Evolutionary conservation across 2,888 invertebrate species (phyloP).

Genomic region (Biston betularia): DNA sequence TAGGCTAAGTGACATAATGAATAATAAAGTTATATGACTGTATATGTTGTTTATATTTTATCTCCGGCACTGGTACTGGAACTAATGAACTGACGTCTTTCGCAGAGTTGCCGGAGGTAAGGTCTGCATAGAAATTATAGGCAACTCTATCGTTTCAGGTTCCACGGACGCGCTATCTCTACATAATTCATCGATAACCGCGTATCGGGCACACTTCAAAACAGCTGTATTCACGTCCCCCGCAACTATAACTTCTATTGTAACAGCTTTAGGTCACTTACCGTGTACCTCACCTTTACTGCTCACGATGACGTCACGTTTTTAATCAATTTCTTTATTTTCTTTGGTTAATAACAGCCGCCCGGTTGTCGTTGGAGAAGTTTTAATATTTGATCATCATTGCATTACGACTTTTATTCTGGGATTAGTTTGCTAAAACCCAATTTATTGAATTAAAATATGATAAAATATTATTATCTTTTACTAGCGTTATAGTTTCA

Average conservation of each 20-base stretch:
- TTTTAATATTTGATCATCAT: slow-evolving; percentile 13
- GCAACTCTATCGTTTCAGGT: slow-evolving; percentile 10
- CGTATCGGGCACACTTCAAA: slow-evolving; percentile 36
- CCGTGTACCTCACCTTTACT: slow-evolving; percentile 3
- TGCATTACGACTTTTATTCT: slow-evolving; percentile 3
- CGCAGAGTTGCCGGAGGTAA: too few species aligned
- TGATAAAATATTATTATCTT: too few species aligned
- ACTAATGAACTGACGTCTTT: too few species aligned
- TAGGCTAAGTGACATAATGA: too few species aligned
- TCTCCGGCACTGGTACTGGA: too few species aligned
- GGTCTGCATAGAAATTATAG: background rate
- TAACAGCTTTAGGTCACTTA: slow-evolving; percentile 5
- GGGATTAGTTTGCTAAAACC: background rate
- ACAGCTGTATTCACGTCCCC: slow-evolving; percentile 4
- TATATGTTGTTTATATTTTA: too few species aligned
- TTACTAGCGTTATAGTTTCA: too few species aligned
- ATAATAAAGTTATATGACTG: too few species aligned
- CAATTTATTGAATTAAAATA: background rate
- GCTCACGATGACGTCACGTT: slow-evolving; percentile 15
- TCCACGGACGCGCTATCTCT: slow-evolving; percentile 47
- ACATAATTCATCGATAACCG: slow-evolving; percentile 46
- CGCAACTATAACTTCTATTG: slow-evolving; percentile 13
- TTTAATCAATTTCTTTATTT: slow-evolving; percentile 26
- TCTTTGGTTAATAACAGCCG: slow-evolving; percentile 11
- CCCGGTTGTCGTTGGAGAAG: slow-evolving; percentile 10